Percentiles rank a stretch among this genome's conserved stretches.
Conservation (phyloP, 2,888 invertebrate species). For the Heteromyza rotundicornis region DNA sequence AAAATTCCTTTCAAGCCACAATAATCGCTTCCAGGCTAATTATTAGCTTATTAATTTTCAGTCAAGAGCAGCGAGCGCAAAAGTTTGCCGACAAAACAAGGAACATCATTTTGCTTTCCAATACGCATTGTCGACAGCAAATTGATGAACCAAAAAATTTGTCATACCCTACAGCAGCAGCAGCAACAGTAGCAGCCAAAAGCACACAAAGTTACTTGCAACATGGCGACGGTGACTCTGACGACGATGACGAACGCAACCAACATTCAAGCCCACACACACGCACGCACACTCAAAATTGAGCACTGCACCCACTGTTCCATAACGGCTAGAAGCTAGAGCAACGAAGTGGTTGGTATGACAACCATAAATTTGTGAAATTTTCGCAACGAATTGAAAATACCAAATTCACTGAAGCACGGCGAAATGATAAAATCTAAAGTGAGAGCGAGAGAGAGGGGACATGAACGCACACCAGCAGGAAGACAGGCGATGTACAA, state of each 20-base stretch:
- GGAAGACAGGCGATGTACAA: neutral
- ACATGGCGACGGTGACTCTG: neutral
- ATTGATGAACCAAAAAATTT: conserved; percentile 16
- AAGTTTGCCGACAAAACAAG: neutral
- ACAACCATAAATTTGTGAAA: conserved; percentile 14
- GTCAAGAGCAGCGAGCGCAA: neutral
- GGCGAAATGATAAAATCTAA: conserved; percentile 19
- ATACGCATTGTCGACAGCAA: conserved; percentile 8
- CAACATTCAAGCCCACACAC: too few species aligned
- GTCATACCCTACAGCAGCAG: conserved; percentile 1
- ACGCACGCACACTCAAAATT: neutral
- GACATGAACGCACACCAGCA: neutral
- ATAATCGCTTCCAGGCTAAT: neutral
- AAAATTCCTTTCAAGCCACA: too few species aligned
- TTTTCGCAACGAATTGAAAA: conserved; percentile 16
- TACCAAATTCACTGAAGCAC: conserved; percentile 16
- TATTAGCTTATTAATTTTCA: neutral
- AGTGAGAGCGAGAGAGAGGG: neutral
- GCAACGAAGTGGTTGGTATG: neutral
- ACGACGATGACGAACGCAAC: neutral
- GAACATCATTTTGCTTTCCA: too few species aligned
- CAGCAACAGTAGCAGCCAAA: neutral
- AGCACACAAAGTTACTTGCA: conserved; percentile 9
- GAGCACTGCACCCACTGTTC: neutral
- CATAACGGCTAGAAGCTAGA: neutral